Conservation (phyloP, 2,888 invertebrate genomes). For the Agrenia bidenticulata region DNA sequence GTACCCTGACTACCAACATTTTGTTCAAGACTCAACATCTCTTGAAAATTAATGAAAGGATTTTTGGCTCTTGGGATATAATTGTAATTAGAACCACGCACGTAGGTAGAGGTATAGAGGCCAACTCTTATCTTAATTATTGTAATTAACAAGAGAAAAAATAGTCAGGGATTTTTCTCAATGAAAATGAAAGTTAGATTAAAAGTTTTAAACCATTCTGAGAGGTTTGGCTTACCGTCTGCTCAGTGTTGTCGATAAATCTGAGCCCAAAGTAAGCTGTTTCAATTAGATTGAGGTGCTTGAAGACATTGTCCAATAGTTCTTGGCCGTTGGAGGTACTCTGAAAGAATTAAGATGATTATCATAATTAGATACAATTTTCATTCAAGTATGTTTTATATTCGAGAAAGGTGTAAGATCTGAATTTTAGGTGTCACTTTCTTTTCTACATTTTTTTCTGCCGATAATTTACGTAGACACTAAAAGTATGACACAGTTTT, state of each 20-base stretch:
- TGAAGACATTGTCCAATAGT: constrained; percentile 85
- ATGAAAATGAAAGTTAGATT: neutral
- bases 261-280: constrained; percentile 95
- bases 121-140: constrained; percentile 5
- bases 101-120: neutral
- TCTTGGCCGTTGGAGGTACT: constrained; percentile 87
- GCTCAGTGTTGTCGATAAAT: constrained; percentile 87
- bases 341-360: constrained; percentile 60
- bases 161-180: neutral
- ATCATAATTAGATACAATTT: neutral
- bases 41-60: constrained; percentile 2
- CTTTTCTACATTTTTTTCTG: too few relatives aligned
- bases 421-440: too few relatives aligned
- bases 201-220: neutral
- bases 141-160: constrained; percentile 3
- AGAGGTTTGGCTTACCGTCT: constrained; percentile 71
- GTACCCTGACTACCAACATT: too few relatives aligned
- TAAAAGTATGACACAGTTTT: too few relatives aligned
- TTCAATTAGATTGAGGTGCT: constrained; percentile 89
- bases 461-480: too few relatives aligned
- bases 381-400: too few relatives aligned
- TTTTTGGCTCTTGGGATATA: too few relatives aligned
- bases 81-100: too few relatives aligned
- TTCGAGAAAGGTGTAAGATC: too few relatives aligned
- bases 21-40: too few relatives aligned